phyloP scores from a whole-genome alignment of 2,113 vertebrate species.

The Cardinalis cardinalis region DNA sequence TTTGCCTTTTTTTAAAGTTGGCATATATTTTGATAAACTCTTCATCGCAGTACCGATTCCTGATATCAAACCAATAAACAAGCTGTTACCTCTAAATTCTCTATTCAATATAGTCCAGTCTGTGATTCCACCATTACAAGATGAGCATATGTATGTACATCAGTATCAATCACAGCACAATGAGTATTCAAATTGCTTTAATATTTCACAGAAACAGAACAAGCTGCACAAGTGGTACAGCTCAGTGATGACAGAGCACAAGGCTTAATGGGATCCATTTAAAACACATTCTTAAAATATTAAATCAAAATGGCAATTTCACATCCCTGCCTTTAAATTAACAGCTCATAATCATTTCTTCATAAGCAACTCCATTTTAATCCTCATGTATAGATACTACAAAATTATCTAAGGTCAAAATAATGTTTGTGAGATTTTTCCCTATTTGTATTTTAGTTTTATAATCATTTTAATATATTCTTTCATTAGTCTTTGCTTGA shows the following conservation, averaged over 20 bases:
- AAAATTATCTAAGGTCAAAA: neutral
- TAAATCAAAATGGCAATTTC: neutral
- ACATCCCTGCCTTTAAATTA: neutral
- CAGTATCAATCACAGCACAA: neutral
- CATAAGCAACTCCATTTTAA: neutral
- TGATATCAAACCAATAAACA: neutral
- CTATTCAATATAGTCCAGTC: neutral
- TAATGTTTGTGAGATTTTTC: neutral
- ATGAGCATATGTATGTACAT: neutral
- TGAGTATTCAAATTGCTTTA: neutral
- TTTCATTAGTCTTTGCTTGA: neutral
- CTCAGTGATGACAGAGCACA: neutral
- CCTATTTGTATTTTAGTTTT: neutral
- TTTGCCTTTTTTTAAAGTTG: neutral
- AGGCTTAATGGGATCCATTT: neutral
- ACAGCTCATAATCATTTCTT: neutral
- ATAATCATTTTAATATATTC: neutral
- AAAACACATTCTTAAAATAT: neutral
- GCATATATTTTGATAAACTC: neutral
- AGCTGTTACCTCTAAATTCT: neutral
- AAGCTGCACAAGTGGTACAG: neutral
- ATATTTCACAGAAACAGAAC: neutral
- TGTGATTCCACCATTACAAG: neutral
- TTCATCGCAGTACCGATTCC: neutral
- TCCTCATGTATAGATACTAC: neutral